These are phyloP conservation scores for Drosophila athabasca DNA, from an alignment of 1,140 invertebrate species.

Conservation along the genomic window DNA sequence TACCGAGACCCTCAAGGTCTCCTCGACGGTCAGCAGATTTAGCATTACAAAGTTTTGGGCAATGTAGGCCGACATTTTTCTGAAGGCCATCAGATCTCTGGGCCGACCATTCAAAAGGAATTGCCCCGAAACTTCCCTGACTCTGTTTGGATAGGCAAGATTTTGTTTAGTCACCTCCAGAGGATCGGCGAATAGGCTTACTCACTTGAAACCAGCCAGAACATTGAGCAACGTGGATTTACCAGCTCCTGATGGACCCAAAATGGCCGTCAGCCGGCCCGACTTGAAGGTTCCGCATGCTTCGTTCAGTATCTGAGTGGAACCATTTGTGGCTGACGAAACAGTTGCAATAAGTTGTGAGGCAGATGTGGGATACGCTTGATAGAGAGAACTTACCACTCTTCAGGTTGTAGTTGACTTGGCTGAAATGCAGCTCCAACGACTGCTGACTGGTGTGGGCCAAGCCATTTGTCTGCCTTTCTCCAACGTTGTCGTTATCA, in stretches of 20 bases:
- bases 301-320: conserved; percentile 85
- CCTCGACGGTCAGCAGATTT: conserved; percentile 86
- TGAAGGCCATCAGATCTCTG: conserved; percentile 88
- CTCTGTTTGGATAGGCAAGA: conserved; percentile 28
- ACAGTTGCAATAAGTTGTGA: neutral
- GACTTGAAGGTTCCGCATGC: conserved; percentile 86
- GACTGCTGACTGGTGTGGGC: conserved; percentile 10
- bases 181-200: neutral
- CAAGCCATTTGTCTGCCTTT: conserved; percentile 41
- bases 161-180: neutral
- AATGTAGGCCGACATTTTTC: conserved; percentile 88
- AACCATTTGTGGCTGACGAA: conserved; percentile 13
- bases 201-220: conserved; percentile 85
- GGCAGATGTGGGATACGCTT: neutral
- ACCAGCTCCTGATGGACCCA: conserved; percentile 93
- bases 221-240: conserved; percentile 92
- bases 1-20: conserved; percentile 87
- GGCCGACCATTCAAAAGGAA: conserved; percentile 90
- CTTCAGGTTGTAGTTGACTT: conserved; percentile 61
- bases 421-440: conserved; percentile 64
- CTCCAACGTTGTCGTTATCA: conserved; percentile 45
- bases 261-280: conserved; percentile 88
- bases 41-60: conserved; percentile 89
- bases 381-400: conserved; percentile 22
- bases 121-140: conserved; percentile 85